These are phyloP conservation scores for Pteruthius melanotis DNA, from an alignment of 2,113 vertebrate genomes.

Conservation along the genomic window DNA sequence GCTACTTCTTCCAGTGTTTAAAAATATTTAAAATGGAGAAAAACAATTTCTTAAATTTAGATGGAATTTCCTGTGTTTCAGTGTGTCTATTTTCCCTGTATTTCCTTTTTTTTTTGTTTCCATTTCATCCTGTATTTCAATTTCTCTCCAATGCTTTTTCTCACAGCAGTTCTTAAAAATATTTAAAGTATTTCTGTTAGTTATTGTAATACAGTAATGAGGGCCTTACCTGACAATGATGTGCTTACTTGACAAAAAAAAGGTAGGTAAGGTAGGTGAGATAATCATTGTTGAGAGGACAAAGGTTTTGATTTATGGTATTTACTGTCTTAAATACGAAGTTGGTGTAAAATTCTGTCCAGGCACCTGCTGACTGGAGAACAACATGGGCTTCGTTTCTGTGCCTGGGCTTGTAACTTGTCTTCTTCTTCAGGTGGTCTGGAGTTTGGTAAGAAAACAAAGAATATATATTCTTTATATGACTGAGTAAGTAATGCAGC, in stretches of 20 bases:
- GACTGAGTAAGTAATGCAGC: not conserved
- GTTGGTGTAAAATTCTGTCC: not conserved
- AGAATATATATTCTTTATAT: not conserved
- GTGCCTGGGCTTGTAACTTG: conserved; percentile 12
- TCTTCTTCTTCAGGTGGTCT: conserved; percentile 33
- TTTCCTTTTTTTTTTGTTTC: not conserved
- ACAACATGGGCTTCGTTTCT: conserved; percentile 51
- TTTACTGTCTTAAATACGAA: conserved; percentile 35
- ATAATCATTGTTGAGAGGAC: conserved; percentile 31
- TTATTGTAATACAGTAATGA: not conserved
- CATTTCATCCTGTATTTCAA: not conserved
- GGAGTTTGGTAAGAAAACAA: conserved; percentile 69
- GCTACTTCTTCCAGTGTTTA: not conserved
- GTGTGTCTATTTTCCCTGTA: not conserved
- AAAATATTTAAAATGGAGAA: not conserved
- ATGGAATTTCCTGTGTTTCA: not conserved
- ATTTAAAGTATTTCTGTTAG: not conserved
- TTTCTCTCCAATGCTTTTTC: not conserved
- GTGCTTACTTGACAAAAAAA: not conserved
- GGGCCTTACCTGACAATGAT: conserved; percentile 30
- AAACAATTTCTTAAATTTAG: not conserved
- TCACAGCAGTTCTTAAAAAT: not conserved
- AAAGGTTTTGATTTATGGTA: conserved; percentile 68
- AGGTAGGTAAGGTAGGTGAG: not conserved
- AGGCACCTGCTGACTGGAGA: not conserved